Conservation (phyloP, 53 echinoderm and acorn worm genomes). For the Holothuria leucospilota region DNA sequence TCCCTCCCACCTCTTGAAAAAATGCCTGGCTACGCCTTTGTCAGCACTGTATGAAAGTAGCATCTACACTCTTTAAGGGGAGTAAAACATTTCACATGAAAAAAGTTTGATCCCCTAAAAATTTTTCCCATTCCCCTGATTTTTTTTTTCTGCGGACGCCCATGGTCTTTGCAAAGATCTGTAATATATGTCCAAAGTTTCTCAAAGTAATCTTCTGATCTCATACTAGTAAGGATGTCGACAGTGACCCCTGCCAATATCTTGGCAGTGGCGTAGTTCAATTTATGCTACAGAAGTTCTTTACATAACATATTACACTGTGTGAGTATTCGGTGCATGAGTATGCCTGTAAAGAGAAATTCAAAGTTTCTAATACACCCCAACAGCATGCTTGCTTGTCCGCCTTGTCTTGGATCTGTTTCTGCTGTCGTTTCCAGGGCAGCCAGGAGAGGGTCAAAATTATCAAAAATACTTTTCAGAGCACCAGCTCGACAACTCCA, state of each 20-base stretch:
- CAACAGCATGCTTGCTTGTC: conserved; percentile 14
- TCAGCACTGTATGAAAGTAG: no score
- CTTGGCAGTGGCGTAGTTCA: conserved; percentile 44
- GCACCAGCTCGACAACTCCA: conserved; percentile 48
- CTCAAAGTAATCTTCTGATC: conserved; percentile 19
- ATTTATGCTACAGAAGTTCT: conserved; percentile 6
- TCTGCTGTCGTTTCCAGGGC: conserved; percentile 34
- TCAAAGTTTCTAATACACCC: conserved; percentile 14
- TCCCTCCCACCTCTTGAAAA: no score
- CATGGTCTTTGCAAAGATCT: conserved; percentile 17
- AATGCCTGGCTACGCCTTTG: no score
- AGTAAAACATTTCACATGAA: no score
- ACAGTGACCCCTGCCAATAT: conserved; percentile 24
- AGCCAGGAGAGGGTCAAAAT: conserved; percentile 36
- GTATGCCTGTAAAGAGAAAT: conserved; percentile 32
- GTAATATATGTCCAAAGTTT: no score
- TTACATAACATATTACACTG: conserved; percentile 40
- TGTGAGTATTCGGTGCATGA: conserved; percentile 32
- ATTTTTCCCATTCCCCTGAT: no score
- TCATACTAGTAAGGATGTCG: conserved; percentile 21
- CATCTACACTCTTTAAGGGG: no score
- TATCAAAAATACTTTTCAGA: conserved; percentile 35
- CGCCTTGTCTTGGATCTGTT: conserved; percentile 25
- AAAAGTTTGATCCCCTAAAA: no score
- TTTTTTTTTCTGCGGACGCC: no score